These are phyloP conservation scores for Hippocampus zosterae DNA, from an alignment of 2,113 vertebrate genomes.

Conservation along the genomic window DNA sequence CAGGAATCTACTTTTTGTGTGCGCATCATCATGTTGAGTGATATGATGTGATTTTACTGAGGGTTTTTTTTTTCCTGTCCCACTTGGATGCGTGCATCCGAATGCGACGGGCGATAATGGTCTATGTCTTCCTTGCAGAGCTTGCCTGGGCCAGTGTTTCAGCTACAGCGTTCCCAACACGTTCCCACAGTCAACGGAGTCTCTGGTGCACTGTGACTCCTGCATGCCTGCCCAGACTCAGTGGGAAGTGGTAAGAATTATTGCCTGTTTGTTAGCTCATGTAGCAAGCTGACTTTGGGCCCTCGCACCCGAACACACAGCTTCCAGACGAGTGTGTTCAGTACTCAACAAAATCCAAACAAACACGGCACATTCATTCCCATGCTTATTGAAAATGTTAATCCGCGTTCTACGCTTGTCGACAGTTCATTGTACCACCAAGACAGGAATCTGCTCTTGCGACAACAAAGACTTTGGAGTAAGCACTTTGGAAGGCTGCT, in stretches of 20 bases:
- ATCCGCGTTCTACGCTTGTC: constrained; percentile 21
- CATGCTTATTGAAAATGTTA: constrained; percentile 7
- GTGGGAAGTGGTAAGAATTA: constrained; percentile 96
- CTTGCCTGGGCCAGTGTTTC: constrained; percentile 97
- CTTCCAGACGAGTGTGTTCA: not conserved
- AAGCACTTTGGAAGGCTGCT: constrained; percentile 57
- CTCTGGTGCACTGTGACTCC: constrained; percentile 97
- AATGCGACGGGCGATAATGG: no score
- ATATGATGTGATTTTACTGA: no score
- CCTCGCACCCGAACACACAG: not conserved
- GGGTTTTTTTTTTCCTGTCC: not conserved
- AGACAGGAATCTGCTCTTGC: constrained; percentile 40
- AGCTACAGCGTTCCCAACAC: constrained; percentile 99
- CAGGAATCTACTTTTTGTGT: no score
- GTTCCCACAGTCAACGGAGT: constrained; percentile 96
- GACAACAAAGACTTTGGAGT: constrained; percentile 56
- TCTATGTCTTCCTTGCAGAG: constrained; percentile 70
- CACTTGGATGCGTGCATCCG: not conserved
- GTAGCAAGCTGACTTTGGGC: constrained; percentile 8
- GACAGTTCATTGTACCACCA: constrained; percentile 30
- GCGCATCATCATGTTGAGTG: no score
- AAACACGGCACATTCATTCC: not conserved
- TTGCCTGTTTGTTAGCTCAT: constrained; percentile 29
- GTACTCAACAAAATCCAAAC: not conserved
- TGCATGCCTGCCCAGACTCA: constrained; percentile 95